These are phyloP conservation scores for Sterna hirundo DNA, from an alignment of 2,113 vertebrate genomes.

Conservation along the genomic window DNA sequence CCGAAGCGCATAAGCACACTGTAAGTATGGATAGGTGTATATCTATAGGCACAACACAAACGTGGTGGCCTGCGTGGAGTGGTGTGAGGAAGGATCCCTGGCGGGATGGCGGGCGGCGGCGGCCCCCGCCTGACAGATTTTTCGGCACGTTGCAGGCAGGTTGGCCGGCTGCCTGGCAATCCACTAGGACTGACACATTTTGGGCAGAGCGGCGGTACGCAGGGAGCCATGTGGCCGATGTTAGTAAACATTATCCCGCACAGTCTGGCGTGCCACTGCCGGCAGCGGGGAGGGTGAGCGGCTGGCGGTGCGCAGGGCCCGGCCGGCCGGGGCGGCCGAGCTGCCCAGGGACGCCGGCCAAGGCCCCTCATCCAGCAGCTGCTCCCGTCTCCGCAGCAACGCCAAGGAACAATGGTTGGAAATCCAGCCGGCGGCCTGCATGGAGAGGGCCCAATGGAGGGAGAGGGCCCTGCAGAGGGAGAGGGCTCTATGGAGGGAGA, in stretches of 20 bases:
- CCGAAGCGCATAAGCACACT: background rate
- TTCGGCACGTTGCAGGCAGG: conserved; percentile 76
- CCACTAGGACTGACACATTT: conserved; percentile 82
- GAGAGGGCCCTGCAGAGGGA: background rate
- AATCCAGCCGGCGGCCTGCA: conserved; percentile 71
- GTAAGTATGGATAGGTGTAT: rapidly evolving
- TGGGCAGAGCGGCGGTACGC: conserved; percentile 75
- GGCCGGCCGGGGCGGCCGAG: conserved; percentile 68
- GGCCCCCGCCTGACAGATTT: conserved; percentile 74
- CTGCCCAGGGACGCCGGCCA: conserved; percentile 73
- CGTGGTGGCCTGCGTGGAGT: rapidly evolving
- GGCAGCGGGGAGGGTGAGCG: conserved; percentile 79
- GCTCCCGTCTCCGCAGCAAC: conserved; percentile 90
- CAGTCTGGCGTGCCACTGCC: conserved; percentile 75
- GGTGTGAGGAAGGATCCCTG: background rate
- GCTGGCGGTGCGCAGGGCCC: conserved; percentile 80
- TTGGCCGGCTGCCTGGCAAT: conserved; percentile 77
- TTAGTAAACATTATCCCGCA: conserved; percentile 92
- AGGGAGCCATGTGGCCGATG: conserved; percentile 87
- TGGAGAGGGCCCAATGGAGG: background rate
- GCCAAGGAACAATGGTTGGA: conserved; percentile 82
- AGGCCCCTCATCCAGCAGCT: conserved; percentile 90
- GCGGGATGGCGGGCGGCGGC: conserved; percentile 30
- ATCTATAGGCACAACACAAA: background rate
- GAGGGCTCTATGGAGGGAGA: background rate